Evolutionary conservation across 2,113 vertebrate species (phyloP).

Genomic region (Centropristis striata): DNA sequence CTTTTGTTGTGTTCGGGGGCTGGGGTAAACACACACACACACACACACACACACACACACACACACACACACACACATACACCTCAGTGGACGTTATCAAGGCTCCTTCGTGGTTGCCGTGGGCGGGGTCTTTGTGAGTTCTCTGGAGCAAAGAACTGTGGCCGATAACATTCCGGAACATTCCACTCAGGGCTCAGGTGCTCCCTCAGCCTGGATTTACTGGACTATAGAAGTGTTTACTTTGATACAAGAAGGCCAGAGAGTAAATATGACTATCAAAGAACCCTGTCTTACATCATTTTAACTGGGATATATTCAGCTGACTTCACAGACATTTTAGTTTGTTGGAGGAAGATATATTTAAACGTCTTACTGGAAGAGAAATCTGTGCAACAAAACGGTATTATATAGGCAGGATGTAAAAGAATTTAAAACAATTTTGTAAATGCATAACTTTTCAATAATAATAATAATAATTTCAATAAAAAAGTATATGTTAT

Average conservation of each 20-base stretch:
- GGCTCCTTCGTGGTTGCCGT: slow-evolving; percentile 37
- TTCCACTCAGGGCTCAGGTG: slow-evolving; percentile 53
- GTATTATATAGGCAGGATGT: not conserved
- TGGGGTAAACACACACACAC: not conserved
- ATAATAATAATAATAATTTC: no score
- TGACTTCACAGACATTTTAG: not conserved
- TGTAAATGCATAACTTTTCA: no score
- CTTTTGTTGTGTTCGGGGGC: slow-evolving; percentile 12
- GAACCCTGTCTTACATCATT: not conserved
- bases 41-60: slow-evolving; percentile 13
- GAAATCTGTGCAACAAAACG: not conserved
- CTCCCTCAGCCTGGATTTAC: not conserved
- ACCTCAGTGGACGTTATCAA: slow-evolving; percentile 40
- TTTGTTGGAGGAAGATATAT: not conserved
- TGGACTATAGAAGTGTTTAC: not conserved
- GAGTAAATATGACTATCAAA: not conserved
- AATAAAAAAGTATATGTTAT: no score
- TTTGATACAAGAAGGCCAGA: not conserved
- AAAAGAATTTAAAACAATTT: no score
- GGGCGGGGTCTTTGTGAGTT: slow-evolving; percentile 34
- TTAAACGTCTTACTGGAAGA: not conserved
- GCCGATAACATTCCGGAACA: slow-evolving; percentile 67
- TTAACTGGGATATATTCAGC: not conserved
- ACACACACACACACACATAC: slow-evolving; percentile 24
- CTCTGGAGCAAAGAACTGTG: slow-evolving; percentile 33